Evolutionary conservation across 2,888 invertebrate species (phyloP), one percentile per base, ranked within the genome.

Genomic region (Fabriciana adippe): DNA sequence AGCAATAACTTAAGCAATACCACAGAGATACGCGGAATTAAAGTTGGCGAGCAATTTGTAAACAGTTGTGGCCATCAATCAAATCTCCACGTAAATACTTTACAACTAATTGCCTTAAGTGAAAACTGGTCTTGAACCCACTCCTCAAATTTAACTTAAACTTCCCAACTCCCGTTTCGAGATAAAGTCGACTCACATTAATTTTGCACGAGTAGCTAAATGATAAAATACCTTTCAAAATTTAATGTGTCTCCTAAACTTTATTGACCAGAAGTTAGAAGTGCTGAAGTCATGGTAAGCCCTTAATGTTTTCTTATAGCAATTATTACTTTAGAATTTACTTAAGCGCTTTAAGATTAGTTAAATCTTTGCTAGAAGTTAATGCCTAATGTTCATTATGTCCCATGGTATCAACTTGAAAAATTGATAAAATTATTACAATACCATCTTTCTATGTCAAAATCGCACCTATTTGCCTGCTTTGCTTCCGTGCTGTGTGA

Each of bases 81-180:
- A 78, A 76, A 78, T 74, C 11, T 72, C 67, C 68, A 60, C 72
- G 67, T 75, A 73, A 76, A 77, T 75, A 72, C 73, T 74, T 73
- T 67, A 70, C 73, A 76, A 73, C 73, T 75, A 75, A 76, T 76
- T 76, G 75, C 69, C 72, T 76, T 73, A 68, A 76, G 73, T 72
- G 75, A 73, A 76, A 73, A 74, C 73, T 72, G 75, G 68, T 70
- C 72, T 73, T 61, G 69, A 54, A 73, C 73, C 69, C 73, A 59
- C 57, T 73, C 73, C 72, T 75, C 74, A 75, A 77, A 80, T 73
- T 76, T 73, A 78, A 75, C 72, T 76, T 72, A 78, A 76, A 78
- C 78, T 75, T 57, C 57, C 21, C 72, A 76, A 71, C 71, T 77
- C 71, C 72, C 67, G 55, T 72, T 72, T 50, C 31, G 41, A 73